Base-by-base conservation (phyloP, 2,888 invertebrate species). In the Hybos culiciformis region DNA sequence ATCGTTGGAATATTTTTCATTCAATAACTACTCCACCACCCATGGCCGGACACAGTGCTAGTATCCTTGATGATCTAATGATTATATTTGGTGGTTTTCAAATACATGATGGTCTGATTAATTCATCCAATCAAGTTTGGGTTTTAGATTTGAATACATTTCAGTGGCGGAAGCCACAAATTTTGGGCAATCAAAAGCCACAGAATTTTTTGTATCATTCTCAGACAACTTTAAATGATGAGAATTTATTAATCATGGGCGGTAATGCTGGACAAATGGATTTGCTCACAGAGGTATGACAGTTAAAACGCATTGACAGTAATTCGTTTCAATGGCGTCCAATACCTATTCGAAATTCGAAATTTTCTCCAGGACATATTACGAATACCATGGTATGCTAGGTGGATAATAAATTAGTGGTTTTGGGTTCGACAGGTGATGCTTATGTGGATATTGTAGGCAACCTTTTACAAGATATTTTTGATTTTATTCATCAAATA, bases 371-470 rank as follows among this genome's bases (percentile, higher is more conserved):
- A 19, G 79, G 83, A 2, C 84, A 87, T 58, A 80, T 92, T 59
- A 92, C 91, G 88, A 91, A 90, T 62, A 90, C 91, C 69, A 90
- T 91, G 43, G 90, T 87, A 39, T 91, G 91, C 63, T 61, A 77
- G 69, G 72, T 82, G 53, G 83, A 80, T 44, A 77, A 84, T 54
- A 80, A 81, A 63, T 72, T 87, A 50, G 78, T 87, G 26, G 80
- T 85, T 50, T 70, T 86, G 15, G 60, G 66, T 1, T 60, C 63
- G 3, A 62, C 66, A 29, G 60, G 66, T 45, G 60, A 59, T 52
- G 55, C 63, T 53, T 60, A n/a, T n/a, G n/a, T n/a, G n/a, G n/a
- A n/a, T n/a, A n/a, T n/a, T n/a, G n/a, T n/a, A n/a, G n/a, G n/a
- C n/a, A n/a, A n/a, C n/a, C n/a, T n/a, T n/a, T n/a, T n/a, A n/a